phyloP scores from a whole-genome alignment of 2,888 invertebrate genomes.

The Polydrusus cervinus region DNA sequence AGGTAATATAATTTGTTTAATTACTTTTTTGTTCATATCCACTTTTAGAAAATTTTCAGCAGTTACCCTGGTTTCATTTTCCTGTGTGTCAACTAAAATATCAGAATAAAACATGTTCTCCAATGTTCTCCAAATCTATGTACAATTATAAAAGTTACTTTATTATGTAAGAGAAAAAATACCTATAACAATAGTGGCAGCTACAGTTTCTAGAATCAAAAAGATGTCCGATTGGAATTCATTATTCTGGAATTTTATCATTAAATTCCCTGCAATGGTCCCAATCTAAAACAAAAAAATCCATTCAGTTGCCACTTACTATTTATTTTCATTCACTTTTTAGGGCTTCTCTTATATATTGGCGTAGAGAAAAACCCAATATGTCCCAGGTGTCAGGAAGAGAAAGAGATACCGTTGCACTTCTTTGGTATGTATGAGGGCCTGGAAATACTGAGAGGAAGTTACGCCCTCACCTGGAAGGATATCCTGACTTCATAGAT shows the following conservation, averaged over 20 bases:
- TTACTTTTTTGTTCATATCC: constrained; percentile 72
- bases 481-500: too few relatives aligned
- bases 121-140: too few relatives aligned
- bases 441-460: too few relatives aligned
- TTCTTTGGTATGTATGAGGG: too few relatives aligned
- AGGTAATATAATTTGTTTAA: constrained; percentile 72
- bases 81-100: constrained; percentile 38
- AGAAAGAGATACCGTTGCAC: too few relatives aligned
- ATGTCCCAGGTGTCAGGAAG: too few relatives aligned
- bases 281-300: constrained; percentile 68
- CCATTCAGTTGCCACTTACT: too few relatives aligned
- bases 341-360: too few relatives aligned
- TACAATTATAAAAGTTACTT: too few relatives aligned
- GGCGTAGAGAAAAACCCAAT: too few relatives aligned
- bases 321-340: neutral
- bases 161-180: neutral
- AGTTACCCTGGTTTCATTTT: constrained; percentile 55
- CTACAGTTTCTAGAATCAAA: constrained; percentile 76
- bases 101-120: too few relatives aligned
- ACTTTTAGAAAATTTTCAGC: constrained; percentile 68
- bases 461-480: too few relatives aligned
- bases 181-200: constrained; percentile 72
- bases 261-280: constrained; percentile 83
- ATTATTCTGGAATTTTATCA: constrained; percentile 78
- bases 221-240: constrained; percentile 86